Conservation (phyloP, 2,888 invertebrate species). For the Perizoma affinitatum region DNA sequence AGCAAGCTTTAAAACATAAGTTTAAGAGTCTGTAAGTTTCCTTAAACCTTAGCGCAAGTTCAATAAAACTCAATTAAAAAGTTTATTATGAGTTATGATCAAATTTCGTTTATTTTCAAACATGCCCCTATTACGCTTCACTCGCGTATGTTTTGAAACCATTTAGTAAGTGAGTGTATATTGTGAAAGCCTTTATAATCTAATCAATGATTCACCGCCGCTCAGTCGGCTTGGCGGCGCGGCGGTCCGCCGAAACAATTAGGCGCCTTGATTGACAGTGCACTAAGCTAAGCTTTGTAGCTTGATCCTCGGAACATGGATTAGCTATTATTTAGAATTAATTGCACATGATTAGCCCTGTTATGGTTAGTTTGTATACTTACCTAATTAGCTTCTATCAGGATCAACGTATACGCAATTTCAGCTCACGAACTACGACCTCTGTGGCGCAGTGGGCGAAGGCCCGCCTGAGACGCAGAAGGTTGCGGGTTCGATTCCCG, state of each 20-base stretch:
- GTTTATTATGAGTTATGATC: conserved; percentile 4
- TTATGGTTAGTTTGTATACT: neutral
- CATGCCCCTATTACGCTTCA: neutral
- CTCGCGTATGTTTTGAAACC: neutral
- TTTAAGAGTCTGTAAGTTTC: too few species aligned
- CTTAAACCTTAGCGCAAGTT: too few species aligned
- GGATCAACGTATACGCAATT: too few species aligned
- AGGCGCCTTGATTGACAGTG: conserved; percentile 39
- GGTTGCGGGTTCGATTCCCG: too few species aligned
- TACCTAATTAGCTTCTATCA: neutral
- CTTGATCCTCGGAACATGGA: conserved; percentile 28
- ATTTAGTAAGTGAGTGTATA: neutral
- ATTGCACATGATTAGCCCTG: neutral
- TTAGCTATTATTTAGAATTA: conserved; percentile 14
- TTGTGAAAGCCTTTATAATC: conserved; percentile 8
- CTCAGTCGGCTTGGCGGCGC: conserved; percentile 4
- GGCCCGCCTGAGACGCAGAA: too few species aligned
- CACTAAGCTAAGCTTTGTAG: conserved; percentile 32
- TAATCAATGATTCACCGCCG: conserved; percentile 7
- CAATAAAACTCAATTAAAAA: conserved; percentile 8
- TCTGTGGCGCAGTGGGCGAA: too few species aligned
- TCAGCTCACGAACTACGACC: too few species aligned
- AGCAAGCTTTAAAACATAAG: too few species aligned
- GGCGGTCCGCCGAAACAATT: conserved; percentile 7
- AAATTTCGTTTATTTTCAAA: conserved; percentile 1